Conservation (phyloP, 2,797 vertebrate genomes). For the Octomys mimax region DNA sequence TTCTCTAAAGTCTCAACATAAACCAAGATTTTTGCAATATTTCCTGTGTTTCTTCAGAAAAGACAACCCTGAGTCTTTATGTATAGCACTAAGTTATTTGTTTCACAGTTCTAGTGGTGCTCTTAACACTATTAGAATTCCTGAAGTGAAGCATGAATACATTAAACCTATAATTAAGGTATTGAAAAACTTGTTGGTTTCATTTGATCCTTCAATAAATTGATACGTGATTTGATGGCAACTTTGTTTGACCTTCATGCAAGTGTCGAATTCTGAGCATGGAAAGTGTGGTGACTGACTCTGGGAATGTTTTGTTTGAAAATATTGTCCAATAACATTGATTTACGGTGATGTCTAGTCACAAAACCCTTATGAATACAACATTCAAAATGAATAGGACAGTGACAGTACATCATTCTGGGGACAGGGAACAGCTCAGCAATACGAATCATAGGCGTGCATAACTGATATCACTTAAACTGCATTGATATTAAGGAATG, state of each 20-base stretch:
- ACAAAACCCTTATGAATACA: slow-evolving; percentile 85
- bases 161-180: slow-evolving; percentile 75
- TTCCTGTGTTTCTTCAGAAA: slow-evolving; percentile 73
- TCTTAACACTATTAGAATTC: slow-evolving; percentile 76
- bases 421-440: slow-evolving; percentile 75
- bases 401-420: slow-evolving; percentile 83
- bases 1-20: slow-evolving; percentile 66
- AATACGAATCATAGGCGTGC: slow-evolving; percentile 79
- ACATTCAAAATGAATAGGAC: slow-evolving; percentile 85
- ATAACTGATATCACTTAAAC: slow-evolving; percentile 79
- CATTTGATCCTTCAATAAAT: slow-evolving; percentile 79
- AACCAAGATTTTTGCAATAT: neutral
- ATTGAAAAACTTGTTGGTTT: slow-evolving; percentile 70
- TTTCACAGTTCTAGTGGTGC: slow-evolving; percentile 70
- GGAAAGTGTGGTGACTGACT: slow-evolving; percentile 79
- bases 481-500: slow-evolving; percentile 80
- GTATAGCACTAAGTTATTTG: slow-evolving; percentile 54
- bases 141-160: slow-evolving; percentile 66
- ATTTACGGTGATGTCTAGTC: slow-evolving; percentile 88
- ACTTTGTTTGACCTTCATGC: slow-evolving; percentile 88
- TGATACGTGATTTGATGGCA: slow-evolving; percentile 78
- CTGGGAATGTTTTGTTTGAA: slow-evolving; percentile 88
- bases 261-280: slow-evolving; percentile 80
- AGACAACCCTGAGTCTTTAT: slow-evolving; percentile 70
- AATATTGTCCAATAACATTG: slow-evolving; percentile 88